A percentile compares a stretch with the other conserved stretches of the same genome.
phyloP scores from a whole-genome alignment of 2,113 vertebrate species.

The Sus scrofa region DNA sequence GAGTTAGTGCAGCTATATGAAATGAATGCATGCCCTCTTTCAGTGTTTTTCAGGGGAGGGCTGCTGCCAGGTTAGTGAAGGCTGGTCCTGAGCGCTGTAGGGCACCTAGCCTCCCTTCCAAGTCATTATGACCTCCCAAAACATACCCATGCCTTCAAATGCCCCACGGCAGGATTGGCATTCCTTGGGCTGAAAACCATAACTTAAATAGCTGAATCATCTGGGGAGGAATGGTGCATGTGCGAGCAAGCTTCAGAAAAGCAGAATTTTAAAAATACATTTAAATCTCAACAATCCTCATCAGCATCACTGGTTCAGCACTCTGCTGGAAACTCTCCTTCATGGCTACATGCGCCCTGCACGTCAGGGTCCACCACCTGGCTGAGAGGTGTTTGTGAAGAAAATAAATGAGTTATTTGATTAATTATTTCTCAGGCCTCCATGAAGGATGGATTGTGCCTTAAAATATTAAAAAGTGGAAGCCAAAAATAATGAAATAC shows the following conservation, averaged over 20 bases:
- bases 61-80: not conserved
- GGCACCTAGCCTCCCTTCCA: not conserved
- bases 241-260: not conserved
- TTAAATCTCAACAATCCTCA: not conserved
- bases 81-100: not conserved
- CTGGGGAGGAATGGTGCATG: not conserved
- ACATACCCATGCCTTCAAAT: not conserved
- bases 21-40: not conserved
- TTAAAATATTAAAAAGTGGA: slow-evolving; percentile 62
- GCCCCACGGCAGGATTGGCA: not conserved
- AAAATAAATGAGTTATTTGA: slow-evolving; percentile 20
- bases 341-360: not conserved
- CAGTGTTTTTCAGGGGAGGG: not conserved
- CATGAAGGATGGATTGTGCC: slow-evolving; percentile 23
- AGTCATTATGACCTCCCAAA: not conserved
- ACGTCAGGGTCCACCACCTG: not conserved
- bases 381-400: not conserved
- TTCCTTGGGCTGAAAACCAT: not conserved
- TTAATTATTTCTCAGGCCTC: slow-evolving; percentile 54
- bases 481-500: slow-evolving; percentile 45
- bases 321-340: not conserved
- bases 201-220: not conserved
- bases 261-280: not conserved
- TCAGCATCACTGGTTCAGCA: not conserved
- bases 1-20: not conserved